These are phyloP conservation scores for Brevimyrus niger DNA, from an alignment of 2,113 vertebrate genomes.

Conservation along the genomic window DNA sequence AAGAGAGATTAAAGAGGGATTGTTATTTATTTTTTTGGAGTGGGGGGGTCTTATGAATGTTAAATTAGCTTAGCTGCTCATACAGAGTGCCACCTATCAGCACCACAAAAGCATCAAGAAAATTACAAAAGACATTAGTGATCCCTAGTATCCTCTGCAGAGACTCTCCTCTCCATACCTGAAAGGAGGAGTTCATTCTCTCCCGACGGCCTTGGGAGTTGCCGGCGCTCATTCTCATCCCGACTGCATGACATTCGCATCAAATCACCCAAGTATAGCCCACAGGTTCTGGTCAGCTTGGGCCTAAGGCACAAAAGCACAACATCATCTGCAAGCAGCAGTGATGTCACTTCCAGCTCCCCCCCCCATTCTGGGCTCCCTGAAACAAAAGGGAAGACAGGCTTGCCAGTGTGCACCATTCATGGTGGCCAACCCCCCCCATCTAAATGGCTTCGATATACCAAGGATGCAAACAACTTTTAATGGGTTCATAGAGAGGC, in stretches of 20 bases:
- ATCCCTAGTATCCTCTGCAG: neutral
- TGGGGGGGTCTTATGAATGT: neutral
- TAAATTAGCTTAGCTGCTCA: neutral
- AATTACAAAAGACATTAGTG: neutral
- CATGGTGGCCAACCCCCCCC: neutral
- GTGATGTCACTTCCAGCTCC: neutral
- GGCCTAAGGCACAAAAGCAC: neutral
- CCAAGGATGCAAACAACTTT: neutral
- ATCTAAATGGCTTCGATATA: neutral
- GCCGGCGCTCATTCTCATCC: neutral
- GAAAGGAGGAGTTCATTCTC: neutral
- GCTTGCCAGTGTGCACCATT: neutral
- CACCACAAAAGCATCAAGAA: neutral
- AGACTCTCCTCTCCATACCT: neutral
- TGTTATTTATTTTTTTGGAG: neutral
- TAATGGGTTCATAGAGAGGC: neutral
- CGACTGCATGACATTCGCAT: neutral
- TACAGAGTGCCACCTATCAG: neutral
- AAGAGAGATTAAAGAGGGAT: neutral
- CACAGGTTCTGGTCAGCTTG: neutral
- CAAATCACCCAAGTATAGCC: neutral
- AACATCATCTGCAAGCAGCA: neutral
- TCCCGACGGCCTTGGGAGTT: neutral
- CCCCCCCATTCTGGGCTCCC: neutral
- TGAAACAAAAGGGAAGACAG: neutral